Conservation (phyloP, 2,888 invertebrate species). For the Antheraea yamamai region DNA sequence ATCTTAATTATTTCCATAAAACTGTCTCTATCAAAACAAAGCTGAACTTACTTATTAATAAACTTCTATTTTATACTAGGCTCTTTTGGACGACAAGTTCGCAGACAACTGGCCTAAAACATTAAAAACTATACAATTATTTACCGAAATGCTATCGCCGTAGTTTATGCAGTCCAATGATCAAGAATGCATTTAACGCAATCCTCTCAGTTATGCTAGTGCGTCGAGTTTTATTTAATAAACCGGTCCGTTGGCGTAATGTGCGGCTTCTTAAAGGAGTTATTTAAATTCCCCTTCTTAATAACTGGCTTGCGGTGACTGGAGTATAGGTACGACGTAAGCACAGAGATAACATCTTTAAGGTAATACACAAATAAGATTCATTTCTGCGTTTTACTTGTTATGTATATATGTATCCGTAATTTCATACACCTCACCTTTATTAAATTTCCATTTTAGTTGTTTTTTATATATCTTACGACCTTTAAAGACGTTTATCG, state of each 20-base stretch:
- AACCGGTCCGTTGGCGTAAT: conserved; percentile 46
- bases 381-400: not conserved
- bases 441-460: not conserved
- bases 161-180: not conserved
- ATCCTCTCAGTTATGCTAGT: conserved; percentile 11
- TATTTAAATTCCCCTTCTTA: conserved; percentile 27
- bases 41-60: too few relatives aligned
- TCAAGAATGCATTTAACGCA: not conserved
- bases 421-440: not conserved
- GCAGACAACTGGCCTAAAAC: not conserved
- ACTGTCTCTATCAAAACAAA: too few relatives aligned
- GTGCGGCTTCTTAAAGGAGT: conserved; percentile 33
- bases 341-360: not conserved
- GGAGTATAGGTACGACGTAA: not conserved
- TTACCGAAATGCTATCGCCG: not conserved
- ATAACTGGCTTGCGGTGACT: conserved; percentile 1
- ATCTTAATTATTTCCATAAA: too few relatives aligned
- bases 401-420: not conserved
- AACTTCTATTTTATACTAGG: too few relatives aligned
- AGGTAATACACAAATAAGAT: not conserved
- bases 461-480: not conserved
- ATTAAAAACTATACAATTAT: not conserved
- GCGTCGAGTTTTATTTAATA: conserved; percentile 42
- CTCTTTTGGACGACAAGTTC: too few relatives aligned
- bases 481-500: not conserved